Conservation (phyloP, 2,888 invertebrate species). For the Agrotis exclamationis region DNA sequence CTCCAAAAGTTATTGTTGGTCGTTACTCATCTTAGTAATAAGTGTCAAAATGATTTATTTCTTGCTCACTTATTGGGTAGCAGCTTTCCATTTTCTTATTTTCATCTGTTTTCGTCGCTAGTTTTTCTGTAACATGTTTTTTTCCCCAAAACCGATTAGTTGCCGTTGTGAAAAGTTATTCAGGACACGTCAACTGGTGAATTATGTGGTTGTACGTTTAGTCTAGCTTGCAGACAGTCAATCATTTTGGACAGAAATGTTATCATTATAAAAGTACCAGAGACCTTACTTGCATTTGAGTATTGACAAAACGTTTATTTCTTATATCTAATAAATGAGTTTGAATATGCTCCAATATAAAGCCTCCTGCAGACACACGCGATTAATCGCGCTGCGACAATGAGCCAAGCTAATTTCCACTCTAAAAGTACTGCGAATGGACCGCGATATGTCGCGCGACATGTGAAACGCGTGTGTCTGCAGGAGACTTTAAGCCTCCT, state of each 20-base stretch:
- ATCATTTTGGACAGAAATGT: background rate
- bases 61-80: constrained; percentile 70
- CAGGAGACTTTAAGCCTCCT: no score
- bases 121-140: constrained; percentile 29
- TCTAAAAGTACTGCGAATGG: no score
- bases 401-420: no score
- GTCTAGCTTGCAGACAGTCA: background rate
- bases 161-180: constrained; percentile 25
- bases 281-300: no score
- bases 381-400: no score
- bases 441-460: no score
- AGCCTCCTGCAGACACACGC: no score
- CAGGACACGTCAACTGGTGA: constrained; percentile 24
- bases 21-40: constrained; percentile 81
- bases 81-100: constrained; percentile 61
- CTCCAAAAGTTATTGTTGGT: constrained; percentile 71
- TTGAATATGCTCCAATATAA: no score
- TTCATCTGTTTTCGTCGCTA: constrained; percentile 54
- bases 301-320: no score
- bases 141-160: constrained; percentile 38
- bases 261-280: background rate
- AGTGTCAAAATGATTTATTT: constrained; percentile 81
- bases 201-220: background rate
- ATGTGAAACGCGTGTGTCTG: no score
- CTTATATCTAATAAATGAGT: no score